phyloP scores from a whole-genome alignment of 2,797 vertebrate genomes.

The Sebastes nivosus region DNA sequence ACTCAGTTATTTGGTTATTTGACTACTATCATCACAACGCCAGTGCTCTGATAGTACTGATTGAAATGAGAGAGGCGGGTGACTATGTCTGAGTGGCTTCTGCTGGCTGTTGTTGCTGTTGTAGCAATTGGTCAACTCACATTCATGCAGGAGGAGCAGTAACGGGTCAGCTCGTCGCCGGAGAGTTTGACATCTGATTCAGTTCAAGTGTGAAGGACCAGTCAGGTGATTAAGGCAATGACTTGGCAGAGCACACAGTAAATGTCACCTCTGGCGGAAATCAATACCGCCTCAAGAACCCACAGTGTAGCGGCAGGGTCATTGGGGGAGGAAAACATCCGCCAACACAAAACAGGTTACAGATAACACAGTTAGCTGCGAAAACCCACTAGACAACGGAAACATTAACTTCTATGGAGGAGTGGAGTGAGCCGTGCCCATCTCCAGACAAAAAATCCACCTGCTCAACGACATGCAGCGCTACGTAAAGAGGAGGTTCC shows the following conservation, averaged over 20 bases:
- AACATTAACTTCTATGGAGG: no score
- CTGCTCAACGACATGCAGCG: no score
- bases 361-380: no score
- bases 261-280: constrained; percentile 80
- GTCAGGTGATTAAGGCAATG: constrained; percentile 74
- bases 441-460: no score
- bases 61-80: neutral
- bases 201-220: constrained; percentile 69
- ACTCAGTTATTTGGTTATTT: neutral
- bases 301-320: constrained; percentile 2
- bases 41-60: neutral
- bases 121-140: neutral
- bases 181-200: constrained; percentile 58
- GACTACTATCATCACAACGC: neutral
- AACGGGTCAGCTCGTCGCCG: constrained; percentile 37
- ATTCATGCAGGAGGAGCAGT: neutral
- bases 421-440: no score
- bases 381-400: no score
- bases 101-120: neutral
- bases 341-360: no score
- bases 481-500: no score
- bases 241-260: constrained; percentile 71
- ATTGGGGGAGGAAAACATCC: no score
- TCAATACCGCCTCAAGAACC: constrained; percentile 76
- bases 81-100: neutral